A percentile compares a stretch with the other conserved stretches of the same genome.
Evolutionary conservation across 2,797 vertebrate genomes (phyloP).

Genomic region (Platyrinchus mystaceus): DNA sequence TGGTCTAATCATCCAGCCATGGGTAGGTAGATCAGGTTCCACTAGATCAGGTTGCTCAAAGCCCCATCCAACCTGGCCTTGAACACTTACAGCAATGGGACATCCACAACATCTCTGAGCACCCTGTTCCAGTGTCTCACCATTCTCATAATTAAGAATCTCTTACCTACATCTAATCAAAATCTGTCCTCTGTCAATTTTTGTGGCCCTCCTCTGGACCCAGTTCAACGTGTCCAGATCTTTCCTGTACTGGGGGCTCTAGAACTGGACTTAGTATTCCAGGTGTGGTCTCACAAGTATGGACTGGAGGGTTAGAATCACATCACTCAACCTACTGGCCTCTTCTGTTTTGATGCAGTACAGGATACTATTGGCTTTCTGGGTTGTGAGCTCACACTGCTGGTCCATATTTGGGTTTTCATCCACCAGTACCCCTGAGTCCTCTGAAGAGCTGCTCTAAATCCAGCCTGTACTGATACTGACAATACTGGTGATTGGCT

Average conservation of each 20-base stretch:
- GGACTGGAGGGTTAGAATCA: not conserved
- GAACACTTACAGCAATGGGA: not conserved
- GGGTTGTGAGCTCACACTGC: not conserved
- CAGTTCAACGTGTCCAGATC: accelerated
- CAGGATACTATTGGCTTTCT: not conserved
- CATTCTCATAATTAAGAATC: not conserved
- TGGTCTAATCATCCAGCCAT: accelerated
- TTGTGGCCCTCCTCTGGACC: not conserved
- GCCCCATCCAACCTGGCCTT: not conserved
- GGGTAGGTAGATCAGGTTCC: not conserved
- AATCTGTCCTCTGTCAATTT: not conserved
- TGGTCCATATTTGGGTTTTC: not conserved
- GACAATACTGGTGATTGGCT: not conserved
- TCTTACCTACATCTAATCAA: not conserved
- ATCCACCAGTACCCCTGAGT: not conserved
- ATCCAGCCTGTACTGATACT: not conserved
- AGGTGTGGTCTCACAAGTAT: not conserved
- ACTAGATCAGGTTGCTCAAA: not conserved
- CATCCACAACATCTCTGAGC: not conserved
- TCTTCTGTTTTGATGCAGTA: not conserved
- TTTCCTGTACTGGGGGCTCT: not conserved
- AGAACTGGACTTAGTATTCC: not conserved
- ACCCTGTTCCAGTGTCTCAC: not conserved
- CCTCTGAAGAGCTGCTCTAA: not conserved
- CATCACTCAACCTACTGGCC: not conserved